Conservation (phyloP, 2,113 vertebrate species). For the Willisornis vidua region DNA sequence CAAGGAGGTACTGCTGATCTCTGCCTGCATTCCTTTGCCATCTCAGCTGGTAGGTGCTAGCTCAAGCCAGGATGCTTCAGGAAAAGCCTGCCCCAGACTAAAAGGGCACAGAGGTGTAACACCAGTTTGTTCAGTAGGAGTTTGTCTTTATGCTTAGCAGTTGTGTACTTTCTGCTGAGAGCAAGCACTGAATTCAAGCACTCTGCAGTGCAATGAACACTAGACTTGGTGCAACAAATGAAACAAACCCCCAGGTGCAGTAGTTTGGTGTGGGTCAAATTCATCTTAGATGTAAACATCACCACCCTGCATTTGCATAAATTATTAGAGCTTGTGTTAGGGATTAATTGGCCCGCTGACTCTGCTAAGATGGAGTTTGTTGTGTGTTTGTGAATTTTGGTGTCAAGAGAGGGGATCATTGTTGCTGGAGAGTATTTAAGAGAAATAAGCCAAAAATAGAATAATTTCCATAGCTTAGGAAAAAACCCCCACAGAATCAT, state of each 20-base stretch:
- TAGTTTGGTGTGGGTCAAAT: neutral
- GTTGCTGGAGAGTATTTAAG: constrained; percentile 20
- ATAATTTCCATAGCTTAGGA: constrained; percentile 25
- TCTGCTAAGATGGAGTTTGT: neutral
- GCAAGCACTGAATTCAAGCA: neutral
- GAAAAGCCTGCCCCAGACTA: neutral
- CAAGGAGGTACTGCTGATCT: neutral
- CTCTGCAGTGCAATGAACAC: neutral
- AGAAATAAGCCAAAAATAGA: constrained; percentile 45
- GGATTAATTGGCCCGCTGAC: constrained; percentile 2
- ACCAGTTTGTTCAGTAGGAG: neutral
- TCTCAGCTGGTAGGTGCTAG: neutral
- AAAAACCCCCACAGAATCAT: constrained; percentile 19
- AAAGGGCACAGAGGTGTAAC: neutral
- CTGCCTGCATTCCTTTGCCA: neutral
- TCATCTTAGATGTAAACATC: neutral
- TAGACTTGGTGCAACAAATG: neutral
- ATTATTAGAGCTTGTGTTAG: neutral
- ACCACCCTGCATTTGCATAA: neutral
- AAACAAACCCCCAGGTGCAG: neutral
- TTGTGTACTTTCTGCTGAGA: neutral
- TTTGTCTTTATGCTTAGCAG: neutral
- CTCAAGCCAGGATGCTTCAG: neutral
- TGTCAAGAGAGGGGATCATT: neutral
- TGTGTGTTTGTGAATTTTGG: neutral